Conservation (phyloP, 2,888 invertebrate genomes). For the Caenorhabditis sp. region DNA sequence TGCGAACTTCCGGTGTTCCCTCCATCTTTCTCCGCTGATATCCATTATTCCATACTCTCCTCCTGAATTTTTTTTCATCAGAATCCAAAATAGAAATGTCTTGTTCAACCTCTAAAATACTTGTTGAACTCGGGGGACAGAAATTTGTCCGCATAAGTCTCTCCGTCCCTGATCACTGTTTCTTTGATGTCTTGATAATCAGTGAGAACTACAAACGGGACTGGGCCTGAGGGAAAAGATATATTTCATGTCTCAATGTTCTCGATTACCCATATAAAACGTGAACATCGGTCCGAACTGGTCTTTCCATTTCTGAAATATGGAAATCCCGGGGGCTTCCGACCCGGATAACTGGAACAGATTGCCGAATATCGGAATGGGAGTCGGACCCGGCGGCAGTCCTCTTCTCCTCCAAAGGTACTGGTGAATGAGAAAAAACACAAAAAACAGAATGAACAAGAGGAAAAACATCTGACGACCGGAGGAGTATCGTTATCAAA, state of each 20-base stretch:
- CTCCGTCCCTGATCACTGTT: slow-evolving; percentile 67
- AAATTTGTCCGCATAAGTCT: slow-evolving; percentile 64
- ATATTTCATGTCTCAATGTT: neutral
- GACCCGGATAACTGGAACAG: slow-evolving; percentile 49
- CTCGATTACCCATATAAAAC: slow-evolving; percentile 56
- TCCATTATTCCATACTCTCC: slow-evolving; percentile 66
- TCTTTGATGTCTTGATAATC: slow-evolving; percentile 66
- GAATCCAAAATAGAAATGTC: neutral
- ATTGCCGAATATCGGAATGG: slow-evolving; percentile 65
- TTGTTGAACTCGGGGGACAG: slow-evolving; percentile 52
- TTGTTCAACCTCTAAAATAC: slow-evolving; percentile 38
- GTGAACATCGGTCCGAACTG: slow-evolving; percentile 65
- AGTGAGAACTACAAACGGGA: slow-evolving; percentile 63
- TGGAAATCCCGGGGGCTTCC: slow-evolving; percentile 64
- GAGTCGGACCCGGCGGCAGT: slow-evolving; percentile 59
- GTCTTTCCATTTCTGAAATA: slow-evolving; percentile 63
- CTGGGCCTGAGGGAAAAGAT: slow-evolving; percentile 29
- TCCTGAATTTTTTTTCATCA: slow-evolving; percentile 25
- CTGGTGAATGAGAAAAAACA: slow-evolving; percentile 42
- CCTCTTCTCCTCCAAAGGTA: slow-evolving; percentile 40
- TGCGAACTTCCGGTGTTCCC: slow-evolving; percentile 62
- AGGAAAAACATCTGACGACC: slow-evolving; percentile 27
- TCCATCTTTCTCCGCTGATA: slow-evolving; percentile 57
- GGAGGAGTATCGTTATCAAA: slow-evolving; percentile 26
- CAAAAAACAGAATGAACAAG: slow-evolving; percentile 11